Evolutionary conservation across 2,113 vertebrate species (phyloP).

Genomic region (Zapus hudsonius): DNA sequence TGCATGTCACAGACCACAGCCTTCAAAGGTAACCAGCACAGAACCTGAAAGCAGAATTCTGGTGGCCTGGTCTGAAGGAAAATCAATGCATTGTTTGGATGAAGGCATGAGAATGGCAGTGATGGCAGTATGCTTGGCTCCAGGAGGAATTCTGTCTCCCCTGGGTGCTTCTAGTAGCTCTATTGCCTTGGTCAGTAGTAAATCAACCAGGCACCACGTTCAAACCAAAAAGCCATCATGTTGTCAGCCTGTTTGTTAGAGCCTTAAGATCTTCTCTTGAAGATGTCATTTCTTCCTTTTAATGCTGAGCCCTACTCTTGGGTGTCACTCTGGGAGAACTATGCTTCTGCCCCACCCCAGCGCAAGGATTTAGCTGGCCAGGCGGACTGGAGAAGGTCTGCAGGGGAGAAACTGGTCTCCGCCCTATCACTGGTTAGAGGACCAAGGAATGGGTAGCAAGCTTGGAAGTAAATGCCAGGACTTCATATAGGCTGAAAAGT

Average conservation of each 20-base stretch:
- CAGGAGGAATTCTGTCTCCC: neutral
- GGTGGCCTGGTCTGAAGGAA: neutral
- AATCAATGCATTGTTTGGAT: neutral
- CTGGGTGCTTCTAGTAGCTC: neutral
- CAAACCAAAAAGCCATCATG: neutral
- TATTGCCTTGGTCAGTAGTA: neutral
- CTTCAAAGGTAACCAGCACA: slow-evolving; percentile 3
- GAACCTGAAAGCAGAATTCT: neutral
- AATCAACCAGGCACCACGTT: neutral
- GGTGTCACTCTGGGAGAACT: neutral
- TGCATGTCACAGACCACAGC: neutral
- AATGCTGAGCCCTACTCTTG: neutral
- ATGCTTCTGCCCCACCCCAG: fast-evolving
- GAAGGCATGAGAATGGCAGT: neutral
- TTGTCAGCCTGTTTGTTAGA: neutral
- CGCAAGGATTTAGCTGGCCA: neutral
- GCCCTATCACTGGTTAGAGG: neutral
- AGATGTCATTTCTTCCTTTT: slow-evolving; percentile 36
- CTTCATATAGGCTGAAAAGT: neutral
- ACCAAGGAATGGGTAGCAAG: neutral
- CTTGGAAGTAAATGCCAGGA: neutral
- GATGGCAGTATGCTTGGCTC: neutral
- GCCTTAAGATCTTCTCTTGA: neutral
- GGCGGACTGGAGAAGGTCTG: neutral
- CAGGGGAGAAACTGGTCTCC: neutral